These are phyloP conservation scores for Carcinoscorpius rotundicauda DNA, from an alignment of 1,140 invertebrate species.

Conservation along the genomic window DNA sequence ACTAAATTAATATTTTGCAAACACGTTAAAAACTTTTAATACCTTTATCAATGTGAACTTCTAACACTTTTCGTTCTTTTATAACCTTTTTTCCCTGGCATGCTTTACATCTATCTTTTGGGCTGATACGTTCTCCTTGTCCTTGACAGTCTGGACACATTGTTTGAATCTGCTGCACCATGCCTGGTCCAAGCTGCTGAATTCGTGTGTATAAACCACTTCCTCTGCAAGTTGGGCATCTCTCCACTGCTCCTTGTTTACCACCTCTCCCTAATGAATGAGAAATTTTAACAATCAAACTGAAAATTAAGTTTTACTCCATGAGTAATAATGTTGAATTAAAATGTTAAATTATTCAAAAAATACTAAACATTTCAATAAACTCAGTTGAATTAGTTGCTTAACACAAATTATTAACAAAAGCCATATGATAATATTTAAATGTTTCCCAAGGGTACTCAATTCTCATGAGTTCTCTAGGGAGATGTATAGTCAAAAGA, in stretches of 20 bases:
- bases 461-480: too few species aligned
- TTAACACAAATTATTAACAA: too few species aligned
- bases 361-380: neutral
- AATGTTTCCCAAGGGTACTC: too few species aligned
- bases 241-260: slow-evolving; percentile 80
- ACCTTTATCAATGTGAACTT: slow-evolving; percentile 96
- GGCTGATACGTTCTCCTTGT: slow-evolving; percentile 54
- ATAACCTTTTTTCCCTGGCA: slow-evolving; percentile 86
- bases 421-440: too few species aligned
- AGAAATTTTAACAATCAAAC: slow-evolving; percentile 1
- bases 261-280: slow-evolving; percentile 53
- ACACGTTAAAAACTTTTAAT: neutral
- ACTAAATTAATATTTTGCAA: too few species aligned
- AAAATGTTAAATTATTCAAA: too few species aligned
- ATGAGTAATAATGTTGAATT: too few species aligned
- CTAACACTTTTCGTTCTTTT: slow-evolving; percentile 85
- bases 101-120: slow-evolving; percentile 81
- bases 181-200: slow-evolving; percentile 84
- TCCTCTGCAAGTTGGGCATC: slow-evolving; percentile 76
- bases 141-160: slow-evolving; percentile 80
- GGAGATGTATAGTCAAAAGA: too few species aligned
- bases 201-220: slow-evolving; percentile 82
- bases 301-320: too few species aligned
- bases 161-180: slow-evolving; percentile 92
- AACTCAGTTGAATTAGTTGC: too few species aligned